Conservation (phyloP, 2,888 invertebrate species). For the Cheiracanthium punctorium region DNA sequence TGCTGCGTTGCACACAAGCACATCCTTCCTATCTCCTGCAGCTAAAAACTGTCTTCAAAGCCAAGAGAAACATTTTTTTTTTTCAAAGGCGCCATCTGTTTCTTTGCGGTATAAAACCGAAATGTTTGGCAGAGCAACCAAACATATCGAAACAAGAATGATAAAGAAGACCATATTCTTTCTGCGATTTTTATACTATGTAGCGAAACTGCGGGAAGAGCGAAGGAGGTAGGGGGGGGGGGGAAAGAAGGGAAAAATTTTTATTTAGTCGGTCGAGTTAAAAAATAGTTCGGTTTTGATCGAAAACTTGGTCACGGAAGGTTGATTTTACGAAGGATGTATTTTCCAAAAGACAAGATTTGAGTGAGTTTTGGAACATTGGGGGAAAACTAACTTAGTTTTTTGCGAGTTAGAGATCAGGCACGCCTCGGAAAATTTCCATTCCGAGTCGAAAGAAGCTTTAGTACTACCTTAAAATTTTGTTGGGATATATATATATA, state of each 20-base stretch:
- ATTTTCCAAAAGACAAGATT: slow-evolving; percentile 16
- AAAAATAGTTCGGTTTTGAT: neutral
- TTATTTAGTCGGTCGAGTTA: neutral
- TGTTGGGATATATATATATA: too few relatives aligned
- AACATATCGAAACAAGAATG: neutral
- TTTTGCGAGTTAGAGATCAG: too few relatives aligned
- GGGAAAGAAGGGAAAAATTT: neutral
- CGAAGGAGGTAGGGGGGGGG: neutral
- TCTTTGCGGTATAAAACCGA: neutral
- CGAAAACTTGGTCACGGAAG: slow-evolving; percentile 7
- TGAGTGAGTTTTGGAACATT: neutral
- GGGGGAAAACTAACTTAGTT: neutral
- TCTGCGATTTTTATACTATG: neutral
- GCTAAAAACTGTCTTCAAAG: too few relatives aligned
- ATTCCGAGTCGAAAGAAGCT: too few relatives aligned
- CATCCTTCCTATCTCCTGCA: too few relatives aligned
- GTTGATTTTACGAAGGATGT: neutral
- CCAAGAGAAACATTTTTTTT: too few relatives aligned
- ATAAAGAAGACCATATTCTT: neutral
- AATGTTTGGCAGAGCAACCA: neutral
- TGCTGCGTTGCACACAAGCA: too few relatives aligned
- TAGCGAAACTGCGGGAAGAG: neutral
- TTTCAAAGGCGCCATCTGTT: slow-evolving; percentile 13
- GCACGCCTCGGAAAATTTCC: too few relatives aligned
- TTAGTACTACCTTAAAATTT: too few relatives aligned